Evolutionary conservation across 2,113 vertebrate genomes (phyloP).

Genomic region (Mormoops blainvillei): DNA sequence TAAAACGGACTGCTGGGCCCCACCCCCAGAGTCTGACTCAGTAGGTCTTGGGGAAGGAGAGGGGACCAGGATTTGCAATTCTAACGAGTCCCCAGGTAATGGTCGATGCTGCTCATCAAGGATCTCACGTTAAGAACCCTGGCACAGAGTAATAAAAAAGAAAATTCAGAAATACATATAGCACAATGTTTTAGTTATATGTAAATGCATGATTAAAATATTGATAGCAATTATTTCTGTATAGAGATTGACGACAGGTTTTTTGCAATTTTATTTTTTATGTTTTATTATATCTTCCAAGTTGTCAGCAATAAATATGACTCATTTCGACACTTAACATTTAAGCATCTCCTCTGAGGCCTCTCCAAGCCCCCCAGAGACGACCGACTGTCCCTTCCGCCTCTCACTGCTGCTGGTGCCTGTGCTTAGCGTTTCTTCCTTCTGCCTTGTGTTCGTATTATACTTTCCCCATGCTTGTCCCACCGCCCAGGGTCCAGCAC

Average conservation of each 20-base stretch:
- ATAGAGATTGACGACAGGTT: background rate
- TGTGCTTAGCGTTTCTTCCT: background rate
- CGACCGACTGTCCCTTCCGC: accelerated
- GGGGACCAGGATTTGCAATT: background rate
- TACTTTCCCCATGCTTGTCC: background rate
- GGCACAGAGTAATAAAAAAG: background rate
- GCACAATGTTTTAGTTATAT: background rate
- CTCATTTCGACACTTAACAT: background rate
- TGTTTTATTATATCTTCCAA: background rate
- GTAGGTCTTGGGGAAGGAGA: background rate
- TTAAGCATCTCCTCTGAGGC: background rate
- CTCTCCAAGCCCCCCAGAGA: background rate
- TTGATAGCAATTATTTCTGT: background rate
- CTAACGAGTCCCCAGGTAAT: background rate
- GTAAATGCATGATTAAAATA: background rate
- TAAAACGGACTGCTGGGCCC: background rate
- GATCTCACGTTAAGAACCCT: background rate
- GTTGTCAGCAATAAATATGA: background rate
- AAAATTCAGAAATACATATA: background rate
- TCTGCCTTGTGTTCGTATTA: background rate
- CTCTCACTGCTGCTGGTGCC: background rate
- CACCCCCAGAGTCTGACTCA: background rate
- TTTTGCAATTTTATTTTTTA: background rate
- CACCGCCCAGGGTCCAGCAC: accelerated
- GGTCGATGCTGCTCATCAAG: accelerated